Evolutionary conservation across 2,888 invertebrate species (phyloP).

Genomic region (Nephrotoma guestfalica): DNA sequence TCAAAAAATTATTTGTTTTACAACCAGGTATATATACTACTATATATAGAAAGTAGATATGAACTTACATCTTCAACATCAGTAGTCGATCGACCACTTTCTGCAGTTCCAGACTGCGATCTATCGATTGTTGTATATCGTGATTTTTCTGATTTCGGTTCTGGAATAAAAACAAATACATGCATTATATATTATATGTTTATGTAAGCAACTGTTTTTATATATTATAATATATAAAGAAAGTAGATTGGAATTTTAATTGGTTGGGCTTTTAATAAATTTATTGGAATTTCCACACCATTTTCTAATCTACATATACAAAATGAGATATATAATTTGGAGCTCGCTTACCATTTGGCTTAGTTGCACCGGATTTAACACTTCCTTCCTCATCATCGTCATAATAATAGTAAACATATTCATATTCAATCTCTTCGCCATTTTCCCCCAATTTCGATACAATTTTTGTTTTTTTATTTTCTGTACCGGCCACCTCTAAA

Average conservation of each 20-base stretch:
- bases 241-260: neutral
- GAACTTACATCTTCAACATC: neutral
- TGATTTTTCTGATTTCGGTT: conserved; percentile 20
- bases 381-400: conserved; percentile 58
- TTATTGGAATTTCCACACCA: neutral
- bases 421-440: conserved; percentile 82
- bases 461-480: conserved; percentile 52
- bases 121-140: conserved; percentile 31
- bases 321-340: neutral
- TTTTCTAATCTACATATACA: neutral
- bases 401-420: conserved; percentile 82
- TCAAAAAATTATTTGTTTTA: conserved; percentile 18
- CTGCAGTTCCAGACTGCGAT: conserved; percentile 27
- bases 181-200: neutral
- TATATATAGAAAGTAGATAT: neutral
- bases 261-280: neutral
- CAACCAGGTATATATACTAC: conserved; percentile 35
- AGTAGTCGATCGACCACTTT: neutral
- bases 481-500: conserved; percentile 48
- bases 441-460: conserved; percentile 80
- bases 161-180: neutral
- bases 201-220: neutral
- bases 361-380: neutral
- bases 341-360: conserved; percentile 20
- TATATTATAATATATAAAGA: neutral